Conservation (phyloP, 37 sponge, comb jelly and placozoan species). For the Spongilla lacustris region DNA sequence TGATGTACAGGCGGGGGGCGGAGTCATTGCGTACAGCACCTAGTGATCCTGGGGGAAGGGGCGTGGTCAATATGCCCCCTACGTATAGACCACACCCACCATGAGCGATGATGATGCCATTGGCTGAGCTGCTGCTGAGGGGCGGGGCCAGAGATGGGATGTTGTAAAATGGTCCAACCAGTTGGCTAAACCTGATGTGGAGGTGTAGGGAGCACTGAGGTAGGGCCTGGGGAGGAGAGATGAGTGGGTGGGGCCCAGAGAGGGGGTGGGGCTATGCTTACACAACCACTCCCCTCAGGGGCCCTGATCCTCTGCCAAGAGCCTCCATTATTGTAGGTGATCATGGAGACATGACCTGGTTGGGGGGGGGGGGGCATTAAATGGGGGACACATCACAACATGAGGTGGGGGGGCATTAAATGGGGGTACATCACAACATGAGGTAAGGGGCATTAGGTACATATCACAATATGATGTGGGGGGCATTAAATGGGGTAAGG, state of each 20-base stretch:
- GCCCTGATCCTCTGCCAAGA: conserved; percentile 40
- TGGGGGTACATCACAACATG: too few relatives aligned
- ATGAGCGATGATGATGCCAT: conserved; percentile 63
- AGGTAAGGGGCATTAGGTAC: too few relatives aligned
- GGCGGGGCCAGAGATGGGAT: conserved; percentile 11
- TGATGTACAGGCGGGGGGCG: conserved; percentile 12
- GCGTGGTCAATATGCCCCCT: background rate
- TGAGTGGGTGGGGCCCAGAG: background rate
- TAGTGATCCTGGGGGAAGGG: conserved; percentile 21
- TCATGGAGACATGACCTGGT: conserved; percentile 38
- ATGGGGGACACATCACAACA: too few relatives aligned
- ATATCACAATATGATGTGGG: too few relatives aligned
- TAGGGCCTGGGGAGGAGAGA: background rate
- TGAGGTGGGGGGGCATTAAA: too few relatives aligned
- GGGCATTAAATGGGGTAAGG: too few relatives aligned
- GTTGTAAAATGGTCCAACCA: conserved; percentile 5
- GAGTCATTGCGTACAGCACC: conserved; percentile 32
- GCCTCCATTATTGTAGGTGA: conserved; percentile 78
- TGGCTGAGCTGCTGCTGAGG: conserved; percentile 39
- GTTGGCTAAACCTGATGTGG: conserved; percentile 40
- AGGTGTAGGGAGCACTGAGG: conserved; percentile 43
- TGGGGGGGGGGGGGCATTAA: background rate
- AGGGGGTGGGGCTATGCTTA: conserved; percentile 8
- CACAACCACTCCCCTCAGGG: conserved; percentile 18
- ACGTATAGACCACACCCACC: conserved; percentile 19